Evolutionary conservation across 2,113 vertebrate species (phyloP).

Genomic region (Ranitomeya variabilis): DNA sequence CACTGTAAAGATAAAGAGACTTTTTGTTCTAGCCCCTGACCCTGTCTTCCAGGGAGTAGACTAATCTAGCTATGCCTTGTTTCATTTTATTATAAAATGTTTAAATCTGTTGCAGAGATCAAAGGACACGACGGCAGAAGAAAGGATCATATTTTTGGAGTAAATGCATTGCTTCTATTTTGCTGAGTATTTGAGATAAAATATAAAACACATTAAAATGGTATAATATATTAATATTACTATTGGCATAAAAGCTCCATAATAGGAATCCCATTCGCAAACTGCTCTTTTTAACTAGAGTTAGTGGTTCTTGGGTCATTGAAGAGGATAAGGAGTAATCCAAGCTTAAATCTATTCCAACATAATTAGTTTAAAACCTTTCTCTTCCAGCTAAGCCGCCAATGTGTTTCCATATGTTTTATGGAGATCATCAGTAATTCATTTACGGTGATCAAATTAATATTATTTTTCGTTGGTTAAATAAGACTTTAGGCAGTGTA

Average conservation of each 20-base stretch:
- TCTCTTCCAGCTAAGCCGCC: background rate
- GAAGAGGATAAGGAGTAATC: background rate
- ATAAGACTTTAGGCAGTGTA: background rate
- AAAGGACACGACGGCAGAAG: background rate
- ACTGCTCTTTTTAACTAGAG: background rate
- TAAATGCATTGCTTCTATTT: background rate
- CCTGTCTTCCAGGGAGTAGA: background rate
- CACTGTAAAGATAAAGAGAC: background rate
- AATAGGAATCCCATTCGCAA: background rate
- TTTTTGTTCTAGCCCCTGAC: background rate
- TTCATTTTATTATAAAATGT: conserved; percentile 18
- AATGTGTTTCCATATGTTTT: background rate
- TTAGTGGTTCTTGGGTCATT: background rate
- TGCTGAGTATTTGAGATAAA: background rate
- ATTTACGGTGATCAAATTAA: background rate
- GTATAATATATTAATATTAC: background rate
- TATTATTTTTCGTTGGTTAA: background rate
- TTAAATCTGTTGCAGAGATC: conserved; percentile 23
- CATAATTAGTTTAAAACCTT: background rate
- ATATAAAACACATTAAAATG: background rate
- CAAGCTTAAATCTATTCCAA: background rate
- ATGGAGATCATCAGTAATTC: background rate
- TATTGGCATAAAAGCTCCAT: background rate
- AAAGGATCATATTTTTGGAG: conserved; percentile 5
- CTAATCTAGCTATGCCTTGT: conserved; percentile 7